Conservation (phyloP, 2,113 vertebrate genomes). For the Ammodytes dubius region DNA sequence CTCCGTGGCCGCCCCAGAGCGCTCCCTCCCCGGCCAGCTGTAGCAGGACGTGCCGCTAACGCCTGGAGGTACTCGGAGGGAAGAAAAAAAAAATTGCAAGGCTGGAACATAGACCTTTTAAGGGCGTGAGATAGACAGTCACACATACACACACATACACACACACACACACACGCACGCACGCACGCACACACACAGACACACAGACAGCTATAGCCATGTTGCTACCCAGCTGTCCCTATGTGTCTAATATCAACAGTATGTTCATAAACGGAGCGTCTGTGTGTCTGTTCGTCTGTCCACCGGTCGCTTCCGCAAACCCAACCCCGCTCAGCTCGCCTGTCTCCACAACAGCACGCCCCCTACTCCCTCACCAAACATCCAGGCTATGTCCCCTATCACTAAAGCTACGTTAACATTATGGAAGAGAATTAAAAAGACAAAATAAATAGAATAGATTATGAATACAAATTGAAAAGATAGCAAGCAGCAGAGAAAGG, state of each 20-base stretch:
- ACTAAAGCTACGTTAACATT: background rate
- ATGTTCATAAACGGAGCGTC: slow-evolving; percentile 29
- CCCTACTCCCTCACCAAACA: background rate
- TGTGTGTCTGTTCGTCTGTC: slow-evolving; percentile 63
- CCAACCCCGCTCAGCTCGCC: slow-evolving; percentile 59
- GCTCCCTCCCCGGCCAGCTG: slow-evolving; percentile 37
- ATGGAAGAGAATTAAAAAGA: background rate
- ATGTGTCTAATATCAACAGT: slow-evolving; percentile 5
- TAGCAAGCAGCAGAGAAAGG: slow-evolving; percentile 27
- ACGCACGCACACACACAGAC: slow-evolving; percentile 1
- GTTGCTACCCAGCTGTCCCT: slow-evolving; percentile 17
- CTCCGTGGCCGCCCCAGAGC: slow-evolving; percentile 38
- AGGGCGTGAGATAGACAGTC: background rate
- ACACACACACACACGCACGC: slow-evolving; percentile 10
- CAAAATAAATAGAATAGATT: background rate
- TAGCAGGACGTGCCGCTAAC: slow-evolving; percentile 54
- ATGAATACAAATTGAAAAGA: background rate
- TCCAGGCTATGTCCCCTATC: slow-evolving; percentile 3
- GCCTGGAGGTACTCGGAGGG: slow-evolving; percentile 16
- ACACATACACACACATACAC: no score
- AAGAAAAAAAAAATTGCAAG: background rate
- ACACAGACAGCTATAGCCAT: slow-evolving; percentile 29
- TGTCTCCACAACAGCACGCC: background rate
- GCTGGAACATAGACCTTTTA: background rate
- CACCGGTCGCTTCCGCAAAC: slow-evolving; percentile 80